Conservation (phyloP, 92 coral and sea anemone genomes). For the Palythoa caribaeorum region DNA sequence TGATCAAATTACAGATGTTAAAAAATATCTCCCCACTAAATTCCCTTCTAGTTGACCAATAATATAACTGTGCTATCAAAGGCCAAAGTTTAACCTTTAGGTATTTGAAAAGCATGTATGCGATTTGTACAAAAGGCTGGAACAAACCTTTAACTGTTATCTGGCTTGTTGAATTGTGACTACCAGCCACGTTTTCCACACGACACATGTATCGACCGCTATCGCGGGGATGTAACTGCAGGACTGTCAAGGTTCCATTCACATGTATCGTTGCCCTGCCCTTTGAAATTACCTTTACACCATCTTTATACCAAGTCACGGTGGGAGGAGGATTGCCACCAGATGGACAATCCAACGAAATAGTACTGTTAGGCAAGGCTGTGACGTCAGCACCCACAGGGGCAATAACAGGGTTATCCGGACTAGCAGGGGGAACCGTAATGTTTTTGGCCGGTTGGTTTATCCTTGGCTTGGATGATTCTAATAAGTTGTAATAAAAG, state of each 20-base stretch:
- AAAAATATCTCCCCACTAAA: too few species aligned
- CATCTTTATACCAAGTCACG: conserved; percentile 68
- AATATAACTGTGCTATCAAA: too few species aligned
- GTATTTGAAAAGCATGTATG: neutral
- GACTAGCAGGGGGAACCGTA: neutral
- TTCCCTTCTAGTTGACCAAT: too few species aligned
- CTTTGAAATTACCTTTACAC: conserved; percentile 23
- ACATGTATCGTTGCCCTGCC: conserved; percentile 17
- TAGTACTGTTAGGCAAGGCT: conserved; percentile 63
- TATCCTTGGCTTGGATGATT: conserved; percentile 33
- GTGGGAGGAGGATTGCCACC: conserved; percentile 36
- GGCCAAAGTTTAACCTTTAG: too few species aligned
- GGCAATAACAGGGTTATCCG: conserved; percentile 10
- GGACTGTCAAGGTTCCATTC: conserved; percentile 37
- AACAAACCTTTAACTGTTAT: conserved; percentile 32
- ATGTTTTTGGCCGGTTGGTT: conserved; percentile 19
- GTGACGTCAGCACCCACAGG: conserved; percentile 70
- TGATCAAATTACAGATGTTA: too few species aligned
- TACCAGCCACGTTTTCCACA: conserved; percentile 49
- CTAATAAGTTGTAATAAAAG: neutral
- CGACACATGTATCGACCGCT: conserved; percentile 58
- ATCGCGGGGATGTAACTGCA: neutral
- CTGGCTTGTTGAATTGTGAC: conserved; percentile 35
- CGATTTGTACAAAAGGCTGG: neutral
- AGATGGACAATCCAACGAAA: conserved; percentile 48